Evolutionary conservation across 2,888 invertebrate genomes (phyloP).

Genomic region (Volucella zonaria): DNA sequence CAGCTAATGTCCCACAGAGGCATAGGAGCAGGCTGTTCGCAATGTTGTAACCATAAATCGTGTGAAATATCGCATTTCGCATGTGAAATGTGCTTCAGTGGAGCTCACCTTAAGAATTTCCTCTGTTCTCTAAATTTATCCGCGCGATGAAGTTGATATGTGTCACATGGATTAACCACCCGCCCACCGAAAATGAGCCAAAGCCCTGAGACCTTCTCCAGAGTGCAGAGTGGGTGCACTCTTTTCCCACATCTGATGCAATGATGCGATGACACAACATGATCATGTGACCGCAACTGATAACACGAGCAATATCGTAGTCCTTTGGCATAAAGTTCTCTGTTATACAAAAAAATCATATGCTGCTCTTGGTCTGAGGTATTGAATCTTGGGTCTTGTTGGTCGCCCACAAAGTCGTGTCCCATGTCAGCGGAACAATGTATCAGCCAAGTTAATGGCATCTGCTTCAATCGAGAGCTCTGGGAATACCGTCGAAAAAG

Average conservation of each 20-base stretch:
- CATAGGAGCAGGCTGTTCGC: slow-evolving; percentile 76
- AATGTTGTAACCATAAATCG: slow-evolving; percentile 81
- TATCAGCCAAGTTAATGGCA: slow-evolving; percentile 76
- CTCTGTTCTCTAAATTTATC: slow-evolving; percentile 66
- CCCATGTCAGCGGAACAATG: slow-evolving; percentile 79
- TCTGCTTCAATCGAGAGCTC: slow-evolving; percentile 61
- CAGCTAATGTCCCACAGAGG: slow-evolving; percentile 61
- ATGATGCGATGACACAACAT: slow-evolving; percentile 69
- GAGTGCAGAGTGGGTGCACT: slow-evolving; percentile 50
- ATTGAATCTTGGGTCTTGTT: slow-evolving; percentile 77
- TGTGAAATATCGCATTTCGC: slow-evolving; percentile 83
- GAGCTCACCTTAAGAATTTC: slow-evolving; percentile 32
- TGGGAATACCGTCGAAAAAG: slow-evolving; percentile 38
- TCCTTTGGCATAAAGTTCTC: slow-evolving; percentile 18
- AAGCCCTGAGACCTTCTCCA: slow-evolving; percentile 11
- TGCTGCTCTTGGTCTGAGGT: slow-evolving; percentile 30
- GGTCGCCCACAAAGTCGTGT: slow-evolving; percentile 83
- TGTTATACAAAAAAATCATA: slow-evolving; percentile 53
- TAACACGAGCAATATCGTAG: slow-evolving; percentile 57
- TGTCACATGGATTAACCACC: slow-evolving; percentile 69
- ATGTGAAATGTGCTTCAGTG: slow-evolving; percentile 47
- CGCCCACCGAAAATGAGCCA: slow-evolving; percentile 59
- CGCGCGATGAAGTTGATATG: slow-evolving; percentile 62
- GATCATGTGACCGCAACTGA: slow-evolving; percentile 71
- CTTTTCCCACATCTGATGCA: slow-evolving; percentile 13